Conservation (phyloP, 2,888 invertebrate genomes). For the Lamellibrachia columna region DNA sequence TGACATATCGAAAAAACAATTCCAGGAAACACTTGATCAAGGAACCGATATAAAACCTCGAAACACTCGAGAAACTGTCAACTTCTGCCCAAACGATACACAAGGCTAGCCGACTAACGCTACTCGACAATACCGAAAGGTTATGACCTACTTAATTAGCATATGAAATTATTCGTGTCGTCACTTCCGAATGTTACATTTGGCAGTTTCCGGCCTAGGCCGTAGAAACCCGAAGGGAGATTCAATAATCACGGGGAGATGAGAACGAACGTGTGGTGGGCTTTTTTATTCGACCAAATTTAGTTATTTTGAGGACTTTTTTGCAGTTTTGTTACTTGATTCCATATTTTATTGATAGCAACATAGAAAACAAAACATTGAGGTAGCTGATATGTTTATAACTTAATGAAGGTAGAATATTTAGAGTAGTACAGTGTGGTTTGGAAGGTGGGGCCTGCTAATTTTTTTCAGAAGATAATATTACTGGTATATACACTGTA, state of each 20-base stretch:
- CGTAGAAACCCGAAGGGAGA: neutral
- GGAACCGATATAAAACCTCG: neutral
- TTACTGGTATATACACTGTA: too few relatives aligned
- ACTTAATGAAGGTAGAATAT: too few relatives aligned
- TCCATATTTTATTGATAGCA: neutral
- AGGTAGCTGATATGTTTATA: too few relatives aligned
- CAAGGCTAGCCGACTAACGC: constrained; percentile 12
- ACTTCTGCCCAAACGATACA: constrained; percentile 7
- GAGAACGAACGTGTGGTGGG: neutral
- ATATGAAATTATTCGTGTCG: constrained; percentile 6
- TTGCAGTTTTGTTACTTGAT: neutral
- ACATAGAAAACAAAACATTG: too few relatives aligned
- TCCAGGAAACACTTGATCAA: neutral
- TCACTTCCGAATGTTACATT: neutral
- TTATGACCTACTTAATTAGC: constrained; percentile 12
- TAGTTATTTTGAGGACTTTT: neutral
- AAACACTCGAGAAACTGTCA: constrained; percentile 16
- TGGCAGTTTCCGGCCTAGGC: neutral
- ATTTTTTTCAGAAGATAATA: too few relatives aligned
- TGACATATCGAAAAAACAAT: neutral
- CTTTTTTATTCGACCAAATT: neutral
- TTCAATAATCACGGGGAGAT: neutral
- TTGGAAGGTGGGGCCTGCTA: too few relatives aligned
- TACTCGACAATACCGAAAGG: constrained; percentile 16
- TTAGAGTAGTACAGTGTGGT: too few relatives aligned